A percentile compares a stretch with the other conserved stretches of the same genome.
These are phyloP conservation scores for Deilephila porcellus DNA, from an alignment of 2,888 invertebrate species.

Conservation along the genomic window DNA sequence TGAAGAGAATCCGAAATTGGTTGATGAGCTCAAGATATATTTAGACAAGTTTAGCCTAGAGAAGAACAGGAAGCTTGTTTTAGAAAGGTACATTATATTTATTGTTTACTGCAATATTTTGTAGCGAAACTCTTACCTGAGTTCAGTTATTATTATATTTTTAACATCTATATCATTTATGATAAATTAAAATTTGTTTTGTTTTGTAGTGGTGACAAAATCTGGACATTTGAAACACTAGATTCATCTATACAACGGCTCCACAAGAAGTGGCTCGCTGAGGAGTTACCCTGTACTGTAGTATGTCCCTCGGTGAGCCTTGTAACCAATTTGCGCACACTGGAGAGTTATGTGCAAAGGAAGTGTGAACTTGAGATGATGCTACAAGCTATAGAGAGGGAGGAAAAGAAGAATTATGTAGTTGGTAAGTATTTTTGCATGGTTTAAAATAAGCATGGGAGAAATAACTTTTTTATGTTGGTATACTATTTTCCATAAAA, in stretches of 20 bases:
- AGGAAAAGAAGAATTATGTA: neutral
- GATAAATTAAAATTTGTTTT: too few relatives aligned
- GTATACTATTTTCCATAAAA: too few relatives aligned
- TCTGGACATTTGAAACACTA: constrained; percentile 70
- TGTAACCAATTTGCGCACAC: constrained; percentile 42
- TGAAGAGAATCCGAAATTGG: constrained; percentile 53
- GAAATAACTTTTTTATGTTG: too few relatives aligned
- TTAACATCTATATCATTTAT: too few relatives aligned
- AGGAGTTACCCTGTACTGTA: constrained; percentile 49
- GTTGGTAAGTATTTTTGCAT: neutral
- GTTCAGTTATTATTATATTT: too few relatives aligned
- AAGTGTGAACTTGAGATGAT: constrained; percentile 42
- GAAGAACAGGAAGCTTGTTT: constrained; percentile 70
- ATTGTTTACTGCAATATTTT: constrained; percentile 1
- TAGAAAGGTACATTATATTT: constrained; percentile 63
- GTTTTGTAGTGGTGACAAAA: constrained; percentile 66
- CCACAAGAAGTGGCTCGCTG: constrained; percentile 48
- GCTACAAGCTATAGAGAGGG: constrained; percentile 31
- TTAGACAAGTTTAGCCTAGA: constrained; percentile 71
- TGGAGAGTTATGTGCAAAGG: constrained; percentile 38
- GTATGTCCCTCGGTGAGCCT: constrained; percentile 58
- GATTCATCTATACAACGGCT: constrained; percentile 49
- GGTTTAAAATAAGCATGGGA: too few relatives aligned
- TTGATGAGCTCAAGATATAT: constrained; percentile 69
- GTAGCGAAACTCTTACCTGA: neutral